A percentile compares a stretch with the other conserved stretches of the same genome.
Conservation (phyloP, 2,113 vertebrate species). For the Microtus oregoni region DNA sequence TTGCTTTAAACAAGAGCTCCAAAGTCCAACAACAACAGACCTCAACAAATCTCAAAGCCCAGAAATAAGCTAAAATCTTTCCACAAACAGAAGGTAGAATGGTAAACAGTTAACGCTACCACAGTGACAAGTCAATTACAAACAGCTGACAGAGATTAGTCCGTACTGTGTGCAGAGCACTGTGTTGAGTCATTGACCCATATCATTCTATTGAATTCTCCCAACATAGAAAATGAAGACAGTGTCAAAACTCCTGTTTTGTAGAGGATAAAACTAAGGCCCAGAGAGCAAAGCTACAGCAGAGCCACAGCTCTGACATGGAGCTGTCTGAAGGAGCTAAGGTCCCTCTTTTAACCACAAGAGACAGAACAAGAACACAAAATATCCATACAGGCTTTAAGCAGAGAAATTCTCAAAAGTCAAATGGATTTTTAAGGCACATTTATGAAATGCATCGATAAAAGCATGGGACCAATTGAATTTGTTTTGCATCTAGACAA, state of each 20-base stretch:
- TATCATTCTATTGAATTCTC: neutral
- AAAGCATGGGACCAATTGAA: neutral
- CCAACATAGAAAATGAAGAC: neutral
- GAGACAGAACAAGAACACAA: neutral
- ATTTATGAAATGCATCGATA: neutral
- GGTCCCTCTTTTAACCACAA: neutral
- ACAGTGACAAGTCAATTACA: neutral
- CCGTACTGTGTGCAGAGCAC: neutral
- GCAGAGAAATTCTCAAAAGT: neutral
- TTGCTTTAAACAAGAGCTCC: neutral
- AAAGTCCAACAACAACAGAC: neutral
- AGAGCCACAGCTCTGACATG: neutral
- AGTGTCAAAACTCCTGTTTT: neutral
- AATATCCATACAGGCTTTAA: neutral
- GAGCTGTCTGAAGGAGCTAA: neutral
- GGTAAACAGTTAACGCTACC: neutral
- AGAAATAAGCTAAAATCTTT: neutral
- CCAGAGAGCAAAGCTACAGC: neutral
- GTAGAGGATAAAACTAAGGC: neutral
- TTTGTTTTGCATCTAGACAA: neutral
- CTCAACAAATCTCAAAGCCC: neutral
- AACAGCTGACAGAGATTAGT: neutral
- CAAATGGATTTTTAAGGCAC: neutral
- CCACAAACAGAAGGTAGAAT: accelerated
- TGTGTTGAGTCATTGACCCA: neutral